Percentiles rank a stretch among this genome's conserved stretches.
Evolutionary conservation across 2,888 invertebrate genomes (phyloP).

Genomic region (Seladonia tumulorum): DNA sequence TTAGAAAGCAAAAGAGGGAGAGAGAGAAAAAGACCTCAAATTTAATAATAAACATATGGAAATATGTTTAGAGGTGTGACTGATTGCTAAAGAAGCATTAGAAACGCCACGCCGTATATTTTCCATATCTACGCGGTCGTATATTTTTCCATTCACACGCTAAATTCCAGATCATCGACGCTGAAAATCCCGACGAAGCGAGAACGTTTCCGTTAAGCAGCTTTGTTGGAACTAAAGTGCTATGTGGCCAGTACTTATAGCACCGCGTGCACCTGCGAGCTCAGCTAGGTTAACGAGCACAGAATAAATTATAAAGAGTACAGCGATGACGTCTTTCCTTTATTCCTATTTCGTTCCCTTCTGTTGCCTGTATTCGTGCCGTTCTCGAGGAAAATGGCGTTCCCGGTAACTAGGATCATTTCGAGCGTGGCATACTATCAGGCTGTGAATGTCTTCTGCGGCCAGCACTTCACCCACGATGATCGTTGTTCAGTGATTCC

Average conservation of each 20-base stretch:
- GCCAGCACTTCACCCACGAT: neutral
- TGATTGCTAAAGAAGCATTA: conserved; percentile 24
- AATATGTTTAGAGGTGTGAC: neutral
- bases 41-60: neutral
- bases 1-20: neutral
- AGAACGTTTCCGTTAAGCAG: conserved; percentile 55
- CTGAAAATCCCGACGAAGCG: conserved; percentile 53
- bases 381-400: neutral
- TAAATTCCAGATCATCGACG: conserved; percentile 61
- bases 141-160: conserved; percentile 50
- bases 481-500: neutral
- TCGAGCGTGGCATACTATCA: neutral
- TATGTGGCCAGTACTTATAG: conserved; percentile 38
- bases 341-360: conserved; percentile 13
- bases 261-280: neutral
- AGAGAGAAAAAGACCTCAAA: neutral
- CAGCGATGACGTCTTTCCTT: conserved; percentile 49
- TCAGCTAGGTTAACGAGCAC: conserved; percentile 56
- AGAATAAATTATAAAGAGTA: conserved; percentile 59
- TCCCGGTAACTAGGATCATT: neutral
- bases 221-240: conserved; percentile 52
- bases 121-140: conserved; percentile 10
- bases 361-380: neutral
- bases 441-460: neutral
- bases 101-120: neutral